Evolutionary conservation across 53 echinoderm and acorn worm genomes (phyloP), one percentile per base, ranked within the genome.

Genomic region (Apostichopus leukothele): DNA sequence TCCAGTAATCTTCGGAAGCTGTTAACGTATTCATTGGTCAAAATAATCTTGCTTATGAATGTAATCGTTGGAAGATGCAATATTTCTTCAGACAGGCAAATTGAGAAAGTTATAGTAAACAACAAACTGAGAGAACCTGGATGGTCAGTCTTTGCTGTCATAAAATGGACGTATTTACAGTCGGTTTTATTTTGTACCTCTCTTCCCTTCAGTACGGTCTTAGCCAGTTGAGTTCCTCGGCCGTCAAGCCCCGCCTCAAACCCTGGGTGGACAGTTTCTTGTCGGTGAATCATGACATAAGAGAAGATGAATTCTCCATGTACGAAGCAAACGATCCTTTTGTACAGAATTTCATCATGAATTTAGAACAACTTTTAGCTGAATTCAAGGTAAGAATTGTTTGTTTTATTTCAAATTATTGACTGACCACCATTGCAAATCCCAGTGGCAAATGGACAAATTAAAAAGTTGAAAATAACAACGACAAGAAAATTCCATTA

Each of bases 281-380:
- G 26, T 95, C 98, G 2, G 91, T 89, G 19, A 97, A 93, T 86
- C 98, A 97, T 85, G 95, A 94, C 87, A 94, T 97, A 39, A 91
- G 93, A 6, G 98, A 97, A 68, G 98, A 97, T 74, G 98, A 97
- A 53, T 97, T 97, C 94, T 97, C 98, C 5, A 94, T 92, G 57
- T 97, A 95, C 52, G 98, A 97, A 76, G 98, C 98, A 75, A 97
- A 97, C 88, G 98, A 97, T 81, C 98, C 98, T 13, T 97, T 96
- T 73, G 91, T 97, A 7, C 98, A 97, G 52, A 89, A 92, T 7
- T 95, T 97, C 91, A 96, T 97, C 76, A 94, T 95, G 90, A 95
- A 97, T 71, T 75, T 97, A 60, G 95, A 97, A 67, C 95, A 93
- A 59, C 94, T 97, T n/a, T 89, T 97, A 10, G 84, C 92, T 12